Percentiles rank a stretch among this genome's conserved stretches.
These are phyloP conservation scores for Callionymus lyra DNA, from an alignment of 2,113 vertebrate genomes.

Conservation along the genomic window DNA sequence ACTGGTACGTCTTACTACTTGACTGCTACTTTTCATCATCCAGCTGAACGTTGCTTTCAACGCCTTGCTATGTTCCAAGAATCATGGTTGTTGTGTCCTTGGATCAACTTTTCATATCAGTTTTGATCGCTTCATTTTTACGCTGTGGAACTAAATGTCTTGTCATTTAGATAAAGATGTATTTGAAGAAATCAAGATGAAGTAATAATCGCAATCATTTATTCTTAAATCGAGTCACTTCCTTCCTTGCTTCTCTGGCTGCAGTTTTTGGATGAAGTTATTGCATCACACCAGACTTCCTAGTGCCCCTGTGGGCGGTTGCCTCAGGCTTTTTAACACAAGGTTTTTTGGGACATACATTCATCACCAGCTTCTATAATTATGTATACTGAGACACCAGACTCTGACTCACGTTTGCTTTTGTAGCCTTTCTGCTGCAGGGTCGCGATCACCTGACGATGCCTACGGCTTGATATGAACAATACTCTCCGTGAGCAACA, in stretches of 20 bases:
- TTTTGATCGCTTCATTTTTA: no score
- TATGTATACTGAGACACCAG: slow-evolving; percentile 40
- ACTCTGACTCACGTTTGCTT: slow-evolving; percentile 30
- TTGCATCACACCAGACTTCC: slow-evolving; percentile 27
- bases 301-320: slow-evolving; percentile 6
- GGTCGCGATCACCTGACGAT: slow-evolving; percentile 43
- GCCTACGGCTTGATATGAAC: slow-evolving; percentile 56
- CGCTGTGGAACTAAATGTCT: no score
- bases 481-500: slow-evolving; percentile 63
- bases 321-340: slow-evolving; percentile 25
- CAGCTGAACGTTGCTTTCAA: no score
- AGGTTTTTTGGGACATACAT: slow-evolving; percentile 27
- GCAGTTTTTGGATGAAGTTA: slow-evolving; percentile 13
- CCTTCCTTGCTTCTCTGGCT: slow-evolving; percentile 6
- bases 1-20: no score
- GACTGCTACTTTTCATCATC: no score
- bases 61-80: no score
- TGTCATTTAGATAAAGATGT: no score
- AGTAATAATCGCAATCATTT: no score
- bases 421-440: slow-evolving; percentile 27
- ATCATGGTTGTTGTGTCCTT: no score
- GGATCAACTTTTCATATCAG: no score
- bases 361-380: slow-evolving; percentile 42
- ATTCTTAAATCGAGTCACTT: no score
- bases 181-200: no score